phyloP scores from a whole-genome alignment of 2,797 vertebrate species.

The Eremophila alpestris region DNA sequence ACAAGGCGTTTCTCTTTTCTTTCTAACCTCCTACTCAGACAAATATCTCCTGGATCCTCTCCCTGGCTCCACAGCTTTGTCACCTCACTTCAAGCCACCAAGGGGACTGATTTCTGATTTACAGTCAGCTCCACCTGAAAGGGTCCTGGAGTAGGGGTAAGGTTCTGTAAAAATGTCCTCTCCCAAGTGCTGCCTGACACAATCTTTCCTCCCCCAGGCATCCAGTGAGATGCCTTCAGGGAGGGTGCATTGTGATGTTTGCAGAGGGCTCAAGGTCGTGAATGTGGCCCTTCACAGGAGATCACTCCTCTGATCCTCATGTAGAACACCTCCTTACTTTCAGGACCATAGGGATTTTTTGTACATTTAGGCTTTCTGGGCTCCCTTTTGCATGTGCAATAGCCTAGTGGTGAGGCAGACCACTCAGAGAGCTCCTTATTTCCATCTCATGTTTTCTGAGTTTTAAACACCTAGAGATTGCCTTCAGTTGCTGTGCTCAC shows the following conservation, averaged over 20 bases:
- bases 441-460: not conserved
- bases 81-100: not conserved
- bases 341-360: not conserved
- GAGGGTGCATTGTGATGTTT: not conserved
- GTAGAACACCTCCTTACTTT: accelerated
- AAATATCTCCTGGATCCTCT: not conserved
- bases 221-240: accelerated
- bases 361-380: not conserved
- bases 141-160: not conserved
- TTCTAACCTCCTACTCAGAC: not conserved
- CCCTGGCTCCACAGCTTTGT: not conserved
- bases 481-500: not conserved
- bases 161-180: not conserved
- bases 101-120: not conserved
- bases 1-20: not conserved
- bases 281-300: not conserved
- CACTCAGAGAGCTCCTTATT: not conserved
- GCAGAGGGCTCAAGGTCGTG: not conserved
- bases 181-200: not conserved
- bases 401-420: not conserved
- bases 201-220: not conserved
- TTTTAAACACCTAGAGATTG: not conserved
- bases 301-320: not conserved
- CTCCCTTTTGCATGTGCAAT: not conserved
- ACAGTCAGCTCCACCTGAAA: not conserved